Evolutionary conservation across 2,888 invertebrate genomes (phyloP).

Genomic region (Neria commutata): DNA sequence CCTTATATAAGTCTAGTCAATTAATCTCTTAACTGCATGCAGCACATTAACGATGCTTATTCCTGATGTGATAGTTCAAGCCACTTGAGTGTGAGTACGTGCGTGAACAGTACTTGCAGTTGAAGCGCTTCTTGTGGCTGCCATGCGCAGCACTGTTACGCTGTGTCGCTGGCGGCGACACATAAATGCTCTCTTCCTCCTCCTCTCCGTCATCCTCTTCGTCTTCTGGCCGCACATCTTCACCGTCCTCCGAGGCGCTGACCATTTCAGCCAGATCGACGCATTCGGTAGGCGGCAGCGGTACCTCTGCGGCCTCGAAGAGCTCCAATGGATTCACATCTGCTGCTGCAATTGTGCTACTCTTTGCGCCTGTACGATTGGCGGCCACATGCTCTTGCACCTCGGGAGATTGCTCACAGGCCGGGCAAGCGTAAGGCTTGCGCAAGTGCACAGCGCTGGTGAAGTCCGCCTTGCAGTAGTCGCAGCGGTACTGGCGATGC

Average conservation of each 20-base stretch:
- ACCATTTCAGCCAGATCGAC: constrained; percentile 33
- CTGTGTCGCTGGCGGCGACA: background rate
- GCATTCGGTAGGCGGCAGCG: constrained; percentile 23
- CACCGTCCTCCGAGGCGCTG: constrained; percentile 20
- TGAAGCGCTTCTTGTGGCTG: constrained; percentile 23
- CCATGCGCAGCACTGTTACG: background rate
- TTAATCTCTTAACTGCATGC: no score
- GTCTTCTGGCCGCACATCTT: background rate
- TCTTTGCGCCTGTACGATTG: background rate
- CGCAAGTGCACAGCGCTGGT: constrained; percentile 43
- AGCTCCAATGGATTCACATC: constrained; percentile 31
- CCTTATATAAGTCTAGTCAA: no score
- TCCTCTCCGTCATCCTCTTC: constrained; percentile 19
- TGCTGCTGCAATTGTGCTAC: constrained; percentile 12
- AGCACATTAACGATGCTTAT: constrained; percentile 31
- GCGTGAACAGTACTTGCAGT: constrained; percentile 33
- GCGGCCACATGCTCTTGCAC: background rate
- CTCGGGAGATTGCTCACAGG: constrained; percentile 33
- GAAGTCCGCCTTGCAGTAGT: constrained; percentile 42
- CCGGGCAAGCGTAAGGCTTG: constrained; percentile 42
- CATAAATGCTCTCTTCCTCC: constrained; percentile 7
- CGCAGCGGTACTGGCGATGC: constrained; percentile 45
- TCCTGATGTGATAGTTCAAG: constrained; percentile 35
- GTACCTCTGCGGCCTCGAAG: constrained; percentile 26
- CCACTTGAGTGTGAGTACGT: constrained; percentile 35